Evolutionary conservation across 1,140 invertebrate species (phyloP), one percentile per base, ranked within the genome.

Genomic region (Musca vetustissima): DNA sequence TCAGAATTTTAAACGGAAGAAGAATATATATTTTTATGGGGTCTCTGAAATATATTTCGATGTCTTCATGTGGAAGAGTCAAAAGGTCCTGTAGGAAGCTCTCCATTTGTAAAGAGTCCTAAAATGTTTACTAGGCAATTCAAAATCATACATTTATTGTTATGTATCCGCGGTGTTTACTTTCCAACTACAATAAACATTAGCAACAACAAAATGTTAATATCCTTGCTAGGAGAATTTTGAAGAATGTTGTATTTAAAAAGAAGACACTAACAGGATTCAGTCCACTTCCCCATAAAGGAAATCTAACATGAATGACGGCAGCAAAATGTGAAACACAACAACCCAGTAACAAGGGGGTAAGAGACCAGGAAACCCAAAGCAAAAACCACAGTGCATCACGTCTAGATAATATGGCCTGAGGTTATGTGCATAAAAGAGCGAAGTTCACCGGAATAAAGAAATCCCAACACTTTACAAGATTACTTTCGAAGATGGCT

Each of bases 381-480:
- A 28, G 9, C 19, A 61, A 43, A 21, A 61, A 61, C 57, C 57
- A 61, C 57, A 43, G 57, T 32, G 32, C 57, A n/a, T n/a, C n/a
- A 61, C 57, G 57, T 61, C 32, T 36, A 61, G 57, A 61, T 61
- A 61, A 61, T 61, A 28, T 61, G 57, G 57, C 57, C 57, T 61
- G 57, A 43, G 57, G 57, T 61, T 61, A 21, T 61, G 57, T 61
- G 57, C 57, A 61, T 36, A 61, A 61, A 61, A 61, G 57, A 43
- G 57, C 57, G 57, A 61, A 61, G 57, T 61, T 61, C 57, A 61
- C n/a, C 57, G 57, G 32, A 61, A 61, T 61, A 61, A 61, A 61
- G 57, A 61, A 61, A 61, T 61, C 57, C 57, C 32, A 61, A 61
- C 57, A 61, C 57, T 61, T 61, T 61, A 61, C 57, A 61, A 61